Conservation (phyloP, 2,888 invertebrate genomes). For the Phytoseiulus persimilis region DNA sequence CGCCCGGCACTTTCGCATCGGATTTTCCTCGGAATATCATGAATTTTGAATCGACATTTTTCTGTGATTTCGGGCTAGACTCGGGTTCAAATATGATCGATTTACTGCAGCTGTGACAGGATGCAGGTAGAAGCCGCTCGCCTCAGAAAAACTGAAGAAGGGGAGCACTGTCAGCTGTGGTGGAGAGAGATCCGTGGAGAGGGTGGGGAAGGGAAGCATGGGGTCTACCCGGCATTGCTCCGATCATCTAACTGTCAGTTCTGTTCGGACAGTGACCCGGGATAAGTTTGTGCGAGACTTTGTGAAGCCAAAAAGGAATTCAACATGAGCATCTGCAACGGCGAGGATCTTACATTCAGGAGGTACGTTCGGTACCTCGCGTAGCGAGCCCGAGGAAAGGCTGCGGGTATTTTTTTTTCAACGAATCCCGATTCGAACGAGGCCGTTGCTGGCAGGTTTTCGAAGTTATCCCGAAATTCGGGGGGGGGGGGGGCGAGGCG, state of each 20-base stretch:
- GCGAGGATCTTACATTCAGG: conserved; percentile 36
- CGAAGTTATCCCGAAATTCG: no score
- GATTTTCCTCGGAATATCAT: no score
- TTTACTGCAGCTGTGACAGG: neutral
- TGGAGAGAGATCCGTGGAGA: neutral
- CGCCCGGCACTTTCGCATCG: neutral
- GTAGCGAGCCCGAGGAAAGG: no score
- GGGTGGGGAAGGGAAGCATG: neutral
- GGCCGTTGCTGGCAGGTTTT: no score
- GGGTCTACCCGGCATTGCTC: conserved; percentile 5
- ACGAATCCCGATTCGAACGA: no score
- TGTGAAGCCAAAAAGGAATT: neutral
- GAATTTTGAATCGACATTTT: no score
- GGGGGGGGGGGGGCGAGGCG: no score
- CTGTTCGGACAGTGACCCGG: neutral
- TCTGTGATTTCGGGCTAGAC: no score
- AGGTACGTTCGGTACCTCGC: conserved; percentile 12
- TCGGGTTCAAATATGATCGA: neutral
- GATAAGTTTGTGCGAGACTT: conserved; percentile 5
- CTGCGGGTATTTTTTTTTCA: no score
- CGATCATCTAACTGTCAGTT: neutral
- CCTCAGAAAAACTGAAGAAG: neutral
- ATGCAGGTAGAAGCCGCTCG: neutral
- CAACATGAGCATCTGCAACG: conserved; percentile 38
- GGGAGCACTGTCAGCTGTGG: neutral